Evolutionary conservation across 2,797 vertebrate genomes (phyloP).

Genomic region (Syngnathus acus): DNA sequence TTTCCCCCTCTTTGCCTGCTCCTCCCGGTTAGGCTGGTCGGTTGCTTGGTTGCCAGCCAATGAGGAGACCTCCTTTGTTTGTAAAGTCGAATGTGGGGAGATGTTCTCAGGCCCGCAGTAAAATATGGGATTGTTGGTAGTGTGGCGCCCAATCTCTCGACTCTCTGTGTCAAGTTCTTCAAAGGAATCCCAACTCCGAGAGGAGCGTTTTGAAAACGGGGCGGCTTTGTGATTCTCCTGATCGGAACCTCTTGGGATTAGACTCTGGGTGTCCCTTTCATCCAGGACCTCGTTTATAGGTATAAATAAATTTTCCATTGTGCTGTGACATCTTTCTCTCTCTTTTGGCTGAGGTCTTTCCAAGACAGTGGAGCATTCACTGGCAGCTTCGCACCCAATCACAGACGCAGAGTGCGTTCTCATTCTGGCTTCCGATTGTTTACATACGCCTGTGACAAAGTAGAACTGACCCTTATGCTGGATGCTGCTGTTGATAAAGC

Average conservation of each 20-base stretch:
- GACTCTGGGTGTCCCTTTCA: conserved; percentile 27
- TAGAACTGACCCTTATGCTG: conserved; percentile 75
- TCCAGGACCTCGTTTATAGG: conserved; percentile 43
- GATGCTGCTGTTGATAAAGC: conserved; percentile 65
- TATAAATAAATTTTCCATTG: conserved; percentile 55
- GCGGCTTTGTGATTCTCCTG: conserved; percentile 40
- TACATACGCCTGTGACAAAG: conserved; percentile 69
- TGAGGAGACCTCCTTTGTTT: conserved; percentile 23
- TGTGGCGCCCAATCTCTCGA: conserved; percentile 49
- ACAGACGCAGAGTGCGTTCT: conserved; percentile 42
- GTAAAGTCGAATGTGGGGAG: conserved; percentile 17
- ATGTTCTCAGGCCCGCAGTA: conserved; percentile 64
- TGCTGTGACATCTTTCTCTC: conserved; percentile 57
- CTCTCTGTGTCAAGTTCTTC: conserved; percentile 52
- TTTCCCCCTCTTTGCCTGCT: conserved; percentile 41
- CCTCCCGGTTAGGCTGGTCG: conserved; percentile 39
- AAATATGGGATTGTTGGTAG: conserved; percentile 54
- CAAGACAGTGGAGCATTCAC: conserved; percentile 29
- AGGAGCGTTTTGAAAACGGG: conserved; percentile 22
- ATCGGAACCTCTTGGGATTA: conserved; percentile 30
- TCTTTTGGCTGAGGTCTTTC: conserved; percentile 45
- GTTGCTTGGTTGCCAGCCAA: conserved; percentile 30
- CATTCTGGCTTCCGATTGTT: conserved; percentile 39
- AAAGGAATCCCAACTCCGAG: conserved; percentile 40
- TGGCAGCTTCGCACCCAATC: conserved; percentile 42